Conservation (phyloP, 2,888 invertebrate genomes). For the Sussaba pulchella region DNA sequence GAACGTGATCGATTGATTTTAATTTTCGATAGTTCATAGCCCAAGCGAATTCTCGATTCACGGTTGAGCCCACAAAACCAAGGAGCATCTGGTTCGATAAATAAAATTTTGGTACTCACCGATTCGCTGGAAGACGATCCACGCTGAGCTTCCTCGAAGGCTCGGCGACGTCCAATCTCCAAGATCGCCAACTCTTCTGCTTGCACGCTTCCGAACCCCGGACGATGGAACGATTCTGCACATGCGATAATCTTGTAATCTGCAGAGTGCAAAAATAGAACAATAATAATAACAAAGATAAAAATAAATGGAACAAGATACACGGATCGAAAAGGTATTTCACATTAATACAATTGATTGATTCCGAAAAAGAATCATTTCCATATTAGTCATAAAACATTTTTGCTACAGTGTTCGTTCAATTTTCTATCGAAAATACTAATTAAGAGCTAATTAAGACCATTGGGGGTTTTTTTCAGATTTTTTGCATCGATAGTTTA, state of each 20-base stretch:
- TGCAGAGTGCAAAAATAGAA: constrained; percentile 5
- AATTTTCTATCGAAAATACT: too few species aligned
- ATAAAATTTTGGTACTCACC: constrained; percentile 27
- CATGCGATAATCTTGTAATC: constrained; percentile 16
- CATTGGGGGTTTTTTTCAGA: too few species aligned
- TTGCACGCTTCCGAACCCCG: constrained; percentile 7
- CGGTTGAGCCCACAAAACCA: neutral
- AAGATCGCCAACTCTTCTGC: constrained; percentile 35
- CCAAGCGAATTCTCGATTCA: neutral
- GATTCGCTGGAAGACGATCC: constrained; percentile 51
- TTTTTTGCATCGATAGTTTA: too few species aligned
- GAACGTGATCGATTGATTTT: constrained; percentile 43
- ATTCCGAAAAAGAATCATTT: too few species aligned
- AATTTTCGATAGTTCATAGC: constrained; percentile 1
- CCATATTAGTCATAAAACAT: too few species aligned
- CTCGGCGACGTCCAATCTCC: constrained; percentile 51
- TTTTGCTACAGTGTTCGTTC: too few species aligned
- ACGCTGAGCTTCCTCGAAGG: constrained; percentile 43
- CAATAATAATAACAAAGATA: neutral
- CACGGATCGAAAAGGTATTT: too few species aligned
- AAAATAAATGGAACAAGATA: neutral
- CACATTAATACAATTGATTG: too few species aligned
- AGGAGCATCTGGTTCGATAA: neutral
- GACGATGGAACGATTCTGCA: neutral
- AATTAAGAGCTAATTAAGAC: too few species aligned